Evolutionary conservation across 2,797 vertebrate genomes (phyloP).

Genomic region (Nasua narica): DNA sequence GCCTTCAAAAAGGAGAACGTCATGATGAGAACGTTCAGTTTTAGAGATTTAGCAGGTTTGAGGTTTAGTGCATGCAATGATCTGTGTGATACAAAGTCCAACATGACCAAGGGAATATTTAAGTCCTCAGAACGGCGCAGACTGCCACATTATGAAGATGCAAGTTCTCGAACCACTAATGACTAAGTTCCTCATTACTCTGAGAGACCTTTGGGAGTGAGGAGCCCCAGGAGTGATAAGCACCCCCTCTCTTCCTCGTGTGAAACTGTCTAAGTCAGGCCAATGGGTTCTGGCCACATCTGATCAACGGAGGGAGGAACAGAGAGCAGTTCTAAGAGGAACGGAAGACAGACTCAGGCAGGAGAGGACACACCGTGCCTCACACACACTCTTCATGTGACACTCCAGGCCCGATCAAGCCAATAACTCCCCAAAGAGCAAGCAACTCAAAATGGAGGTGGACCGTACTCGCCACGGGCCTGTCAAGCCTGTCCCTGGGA

Average conservation of each 20-base stretch:
- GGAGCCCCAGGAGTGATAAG: background rate
- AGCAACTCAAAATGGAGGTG: background rate
- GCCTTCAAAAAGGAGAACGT: background rate
- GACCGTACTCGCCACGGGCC: accelerated
- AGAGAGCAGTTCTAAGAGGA: background rate
- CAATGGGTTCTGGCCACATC: too few relatives aligned
- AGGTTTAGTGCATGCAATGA: background rate
- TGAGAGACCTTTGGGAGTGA: background rate
- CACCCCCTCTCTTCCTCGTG: accelerated
- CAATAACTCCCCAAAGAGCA: background rate
- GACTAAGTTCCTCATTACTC: background rate
- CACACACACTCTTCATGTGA: background rate
- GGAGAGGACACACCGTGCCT: background rate
- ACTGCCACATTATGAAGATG: background rate
- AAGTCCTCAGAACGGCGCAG: background rate
- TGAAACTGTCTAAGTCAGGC: background rate
- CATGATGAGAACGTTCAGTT: background rate
- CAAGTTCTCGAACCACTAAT: background rate
- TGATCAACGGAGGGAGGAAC: background rate
- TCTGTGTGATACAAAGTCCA: background rate
- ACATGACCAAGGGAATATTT: background rate
- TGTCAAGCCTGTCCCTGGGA: background rate
- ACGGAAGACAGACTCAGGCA: background rate
- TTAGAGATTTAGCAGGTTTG: background rate
- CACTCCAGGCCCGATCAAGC: background rate